Percentiles rank a stretch among this genome's conserved stretches.
Evolutionary conservation across 2,113 vertebrate species (phyloP).

Genomic region (Datnioides undecimradiatus): DNA sequence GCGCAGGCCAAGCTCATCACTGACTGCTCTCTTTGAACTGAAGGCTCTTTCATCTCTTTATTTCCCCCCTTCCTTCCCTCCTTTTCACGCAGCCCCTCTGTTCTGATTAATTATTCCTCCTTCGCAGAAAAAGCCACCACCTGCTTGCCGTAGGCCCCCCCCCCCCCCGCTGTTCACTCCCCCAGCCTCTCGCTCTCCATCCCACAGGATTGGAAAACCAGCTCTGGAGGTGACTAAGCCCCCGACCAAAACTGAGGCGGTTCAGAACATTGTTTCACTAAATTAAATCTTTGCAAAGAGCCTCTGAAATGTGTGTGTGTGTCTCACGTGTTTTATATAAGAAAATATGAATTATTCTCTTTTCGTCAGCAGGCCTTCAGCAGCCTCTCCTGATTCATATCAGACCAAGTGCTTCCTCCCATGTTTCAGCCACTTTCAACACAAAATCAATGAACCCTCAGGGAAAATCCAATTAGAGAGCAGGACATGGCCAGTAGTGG

Average conservation of each 20-base stretch:
- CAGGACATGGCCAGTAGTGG: slow-evolving; percentile 45
- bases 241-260: background rate
- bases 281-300: background rate
- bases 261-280: background rate
- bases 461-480: slow-evolving; percentile 45
- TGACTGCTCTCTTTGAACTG: slow-evolving; percentile 61
- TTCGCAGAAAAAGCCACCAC: slow-evolving; percentile 54
- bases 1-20: slow-evolving; percentile 22
- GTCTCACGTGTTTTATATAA: background rate
- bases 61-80: slow-evolving; percentile 47
- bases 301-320: background rate
- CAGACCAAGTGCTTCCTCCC: background rate
- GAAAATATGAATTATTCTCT: background rate
- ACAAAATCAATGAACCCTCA: slow-evolving; percentile 51
- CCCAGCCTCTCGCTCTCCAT: slow-evolving; percentile 5
- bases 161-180: slow-evolving; percentile 34
- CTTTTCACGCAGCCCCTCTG: slow-evolving; percentile 39
- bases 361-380: background rate
- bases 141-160: slow-evolving; percentile 53
- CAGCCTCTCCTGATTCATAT: background rate
- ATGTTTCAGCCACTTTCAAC: slow-evolving; percentile 41
- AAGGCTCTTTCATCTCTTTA: slow-evolving; percentile 63
- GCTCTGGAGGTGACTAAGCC: background rate
- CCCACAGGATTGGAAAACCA: slow-evolving; percentile 19
- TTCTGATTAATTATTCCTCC: slow-evolving; percentile 65